Evolutionary conservation across 1,140 invertebrate genomes (phyloP), one percentile per base, ranked within the genome.

Genomic region (Lepidurus arcticus): DNA sequence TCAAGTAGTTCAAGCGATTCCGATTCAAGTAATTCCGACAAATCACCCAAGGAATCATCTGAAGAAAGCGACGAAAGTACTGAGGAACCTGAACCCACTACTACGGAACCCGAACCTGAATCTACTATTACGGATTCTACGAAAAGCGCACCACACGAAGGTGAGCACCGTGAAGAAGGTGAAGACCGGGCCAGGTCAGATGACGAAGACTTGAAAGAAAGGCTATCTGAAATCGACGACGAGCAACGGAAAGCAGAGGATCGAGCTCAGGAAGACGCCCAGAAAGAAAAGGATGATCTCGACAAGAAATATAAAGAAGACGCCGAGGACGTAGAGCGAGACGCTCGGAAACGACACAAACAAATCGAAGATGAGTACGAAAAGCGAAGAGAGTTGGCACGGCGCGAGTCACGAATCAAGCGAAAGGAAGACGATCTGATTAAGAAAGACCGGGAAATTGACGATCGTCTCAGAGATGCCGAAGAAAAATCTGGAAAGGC

Each of bases 341-440:
- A 21, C n/a, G 21, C 53, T 9, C 16, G 21, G 3, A 65, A 65
- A 16, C 53, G 53, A 65, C 53, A n/a, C 53, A 65, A 65, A n/a
- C 53, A 65, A 65, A 65, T 65, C 13, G 53, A 65, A 65, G 53
- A 65, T 7, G 53, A 65, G 53, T 65, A 65, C 53, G 53, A 65
- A 65, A 65, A 65, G 21, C 53, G 53, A 3, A 65, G 21, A 65
- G 53, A 65, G 6, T 16, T 65, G 9, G 53, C 53, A 9, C 53
- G 53, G 6, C 8, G 53, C 13, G 53, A 65, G 21, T 13, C 53
- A 21, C 8, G 53, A 65, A 65, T 65, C 21, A 65, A 65, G 13
- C 53, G 53, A 21, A 4, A 7, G 8, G 53, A 65, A 65, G 53
- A 9, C 13, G n/a, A 65, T 1, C 16, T 4, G 9, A 65, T 2